Evolutionary conservation across 2,113 vertebrate genomes (phyloP), one percentile per base, ranked within the genome.

Genomic region (Isichthys henryi): DNA sequence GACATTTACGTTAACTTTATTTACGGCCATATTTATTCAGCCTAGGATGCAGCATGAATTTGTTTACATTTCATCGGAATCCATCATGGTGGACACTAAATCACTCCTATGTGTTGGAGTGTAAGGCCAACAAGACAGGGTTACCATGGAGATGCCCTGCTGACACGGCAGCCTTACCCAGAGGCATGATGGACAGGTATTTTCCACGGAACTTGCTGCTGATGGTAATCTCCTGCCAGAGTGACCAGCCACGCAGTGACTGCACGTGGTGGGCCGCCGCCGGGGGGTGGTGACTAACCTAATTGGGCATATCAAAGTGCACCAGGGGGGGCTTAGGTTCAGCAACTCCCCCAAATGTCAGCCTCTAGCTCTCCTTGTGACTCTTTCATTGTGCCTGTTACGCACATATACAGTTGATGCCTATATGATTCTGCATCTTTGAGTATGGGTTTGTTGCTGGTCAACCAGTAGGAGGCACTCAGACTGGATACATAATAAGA

Each of bases 181-280:
- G 95, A 0, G 98, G 98, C 98, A 99, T 98, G 93, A 99, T 99
- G 92, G 98, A 99, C 94, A 99, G 97, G 95, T 99, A 99, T 96
- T 99, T 99, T 90, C 98, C 98, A 90, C 98, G 96, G 94, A 99
- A 99, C 94, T 99, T 99, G 97, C 98, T 99, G 92, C 98, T 97
- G 0, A 99, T 98, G 85, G 98, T 99, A 96, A 99, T 99, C 93
- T 99, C 98, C 95, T 99, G 98, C 98, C 98, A 97, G 92, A 99
- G 90, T 2, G 96, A 97, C 98, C 98, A 99, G 88, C 98, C 98
- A 82, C 96, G 94, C 92, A 95, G 96, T 92, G 98, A 99, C 93
- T 96, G 96, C 90, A 98, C 98, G 0, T 99, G 97, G 94, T 99
- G 98, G 1, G 98, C 97, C 0, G 98, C 98, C 6, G 98, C 97